Base-by-base conservation (phyloP, 2,888 invertebrate species). In the Diogma glabrata region DNA sequence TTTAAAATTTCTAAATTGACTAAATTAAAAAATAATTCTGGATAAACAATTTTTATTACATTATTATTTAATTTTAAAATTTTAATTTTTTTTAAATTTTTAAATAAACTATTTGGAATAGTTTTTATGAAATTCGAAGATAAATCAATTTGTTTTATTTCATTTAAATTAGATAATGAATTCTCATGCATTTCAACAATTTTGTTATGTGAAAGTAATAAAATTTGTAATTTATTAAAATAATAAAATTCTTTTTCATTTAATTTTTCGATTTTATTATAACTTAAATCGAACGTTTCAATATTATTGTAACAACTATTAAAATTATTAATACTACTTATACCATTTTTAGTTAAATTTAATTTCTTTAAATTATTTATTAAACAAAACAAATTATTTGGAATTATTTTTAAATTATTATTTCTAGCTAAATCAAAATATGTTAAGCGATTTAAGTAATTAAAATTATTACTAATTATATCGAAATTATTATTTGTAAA, bases 401-500 rank as follows among this genome's bases (percentile, higher is more conserved):
- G 85, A 51, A 84, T 67, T 47, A 77, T 80, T 83, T 84, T 84
- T 58, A 87, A 81, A 63, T 85, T 84, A 65, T 86, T 86, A 61
- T 81, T 82, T n/a, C n/a, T n/a, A 30, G 79, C 81, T 52, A 87
- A 72, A 68, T 87, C 82, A 57, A 86, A 73, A 57, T 71, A 74
- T 59, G 81, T 74, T 33, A 87, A 70, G 61, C 81, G 79, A 19
- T 77, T 75, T 48, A 87, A 72, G 10, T 83, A 83, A 43, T 79
- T 72, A 54, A 87, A 78, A 52, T 83, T 81, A 61, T 83, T 82
- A 28, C 79, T 73, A 60, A 82, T 80, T 54, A 87, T 74, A 59
- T 85, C 84, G 71, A 86, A 74, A 17, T 82, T 81, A 79, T 84
- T 82, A 17, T 82, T 79, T 10, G 85, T 82, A 85, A 85, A 86